Base-by-base conservation (phyloP, 2,797 vertebrate genomes). In the Smutsia temminckii region DNA sequence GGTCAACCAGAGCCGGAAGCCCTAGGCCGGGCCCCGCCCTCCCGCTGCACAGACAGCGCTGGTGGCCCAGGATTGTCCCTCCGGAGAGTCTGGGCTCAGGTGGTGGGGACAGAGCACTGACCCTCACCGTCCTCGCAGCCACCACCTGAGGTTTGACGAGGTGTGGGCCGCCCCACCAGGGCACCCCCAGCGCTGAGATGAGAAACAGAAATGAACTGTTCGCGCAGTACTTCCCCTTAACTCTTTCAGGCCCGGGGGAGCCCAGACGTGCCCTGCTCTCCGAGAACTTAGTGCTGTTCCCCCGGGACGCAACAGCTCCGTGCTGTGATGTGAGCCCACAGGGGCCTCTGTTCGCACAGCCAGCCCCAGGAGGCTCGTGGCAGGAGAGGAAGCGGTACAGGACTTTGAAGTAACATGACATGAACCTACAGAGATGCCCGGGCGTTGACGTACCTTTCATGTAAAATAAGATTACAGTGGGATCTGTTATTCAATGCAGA, bases 141-240 rank as follows among this genome's bases (percentile, higher is more conserved):
- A 2, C 37, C n/a, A 3, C 3, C 34, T 8, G 23, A 9, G 42
- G 20, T 34, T 13, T 57, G 63, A 46, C 74, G 17, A 3, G 6
- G 2, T 12, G 5, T 17, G 6, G 25, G 63, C 0, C 14, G 0
- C 0, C 40, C 32, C 14, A 10, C 74, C 29, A 0, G 6, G 0
- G n/a, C 13, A 1, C 17, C 74, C 37, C 40, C 40, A 40, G 40
- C 7, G 40, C 40, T 40, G 40, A 40, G 40, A 40, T 7, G 40
- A 40, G 40, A 40, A 40, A 40, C 6, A 40, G 40, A 40, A 40
- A 40, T 7, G 40, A 40, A 7, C 40, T 40, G 40, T 40, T 40
- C 40, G 40, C 40, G 6, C 40, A 40, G 40, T 40, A 40, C 40
- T 17, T 64, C 63, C 21, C 27, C 59, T 42, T 61, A 20, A 51